Evolutionary conservation across 53 echinoderm and acorn worm genomes (phyloP).

Genomic region (Apostichopus leukothele): DNA sequence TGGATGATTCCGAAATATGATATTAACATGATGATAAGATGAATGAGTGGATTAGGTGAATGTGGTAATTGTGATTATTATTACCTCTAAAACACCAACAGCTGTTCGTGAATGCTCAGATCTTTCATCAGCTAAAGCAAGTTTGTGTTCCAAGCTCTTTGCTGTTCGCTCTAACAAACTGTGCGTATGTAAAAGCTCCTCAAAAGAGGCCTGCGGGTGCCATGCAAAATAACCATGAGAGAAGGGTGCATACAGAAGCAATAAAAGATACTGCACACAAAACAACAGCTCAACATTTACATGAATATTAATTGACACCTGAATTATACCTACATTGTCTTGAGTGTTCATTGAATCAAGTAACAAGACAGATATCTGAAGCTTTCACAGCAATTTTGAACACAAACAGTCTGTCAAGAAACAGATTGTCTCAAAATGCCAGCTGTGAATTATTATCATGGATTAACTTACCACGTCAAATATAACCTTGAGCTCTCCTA

Average conservation of each 20-base stretch:
- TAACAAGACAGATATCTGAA: too few species aligned
- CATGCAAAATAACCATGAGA: constrained; percentile 9
- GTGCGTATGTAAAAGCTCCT: constrained; percentile 55
- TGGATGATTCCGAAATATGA: background rate
- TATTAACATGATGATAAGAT: background rate
- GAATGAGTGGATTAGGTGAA: background rate
- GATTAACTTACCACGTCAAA: too few species aligned
- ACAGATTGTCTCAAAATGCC: too few species aligned
- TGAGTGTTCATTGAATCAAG: too few species aligned
- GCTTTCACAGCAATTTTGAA: too few species aligned
- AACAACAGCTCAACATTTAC: too few species aligned
- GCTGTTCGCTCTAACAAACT: constrained; percentile 60
- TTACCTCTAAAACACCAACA: constrained; percentile 50
- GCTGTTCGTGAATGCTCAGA: constrained; percentile 47
- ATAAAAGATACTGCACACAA: too few species aligned
- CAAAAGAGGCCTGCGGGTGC: constrained; percentile 52
- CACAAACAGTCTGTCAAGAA: too few species aligned
- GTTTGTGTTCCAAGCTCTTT: constrained; percentile 64
- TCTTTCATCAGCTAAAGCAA: constrained; percentile 54
- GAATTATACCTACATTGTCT: too few species aligned
- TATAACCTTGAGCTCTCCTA: too few species aligned
- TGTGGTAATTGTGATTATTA: constrained; percentile 28
- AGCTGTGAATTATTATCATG: too few species aligned
- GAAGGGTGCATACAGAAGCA: background rate
- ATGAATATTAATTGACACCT: too few species aligned